Conservation (phyloP, 1,140 invertebrate genomes). For the Argopecten irradians region DNA sequence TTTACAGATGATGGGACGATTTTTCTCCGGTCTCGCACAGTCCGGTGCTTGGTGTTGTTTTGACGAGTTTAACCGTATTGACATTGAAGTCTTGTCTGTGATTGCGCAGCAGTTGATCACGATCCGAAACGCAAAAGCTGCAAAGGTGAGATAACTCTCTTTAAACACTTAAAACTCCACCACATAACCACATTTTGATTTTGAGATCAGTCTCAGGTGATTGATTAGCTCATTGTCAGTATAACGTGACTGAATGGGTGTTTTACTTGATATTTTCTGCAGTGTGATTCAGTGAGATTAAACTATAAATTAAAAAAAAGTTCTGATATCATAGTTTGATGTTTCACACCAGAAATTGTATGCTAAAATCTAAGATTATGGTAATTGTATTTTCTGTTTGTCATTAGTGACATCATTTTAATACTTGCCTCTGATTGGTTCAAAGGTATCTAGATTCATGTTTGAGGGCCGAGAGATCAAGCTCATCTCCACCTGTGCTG, state of each 20-base stretch:
- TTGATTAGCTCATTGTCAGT: too few relatives aligned
- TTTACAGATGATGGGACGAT: slow-evolving; percentile 90
- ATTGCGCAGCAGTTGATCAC: slow-evolving; percentile 78
- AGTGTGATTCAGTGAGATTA: too few relatives aligned
- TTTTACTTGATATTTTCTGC: too few relatives aligned
- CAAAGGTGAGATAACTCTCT: slow-evolving; percentile 79
- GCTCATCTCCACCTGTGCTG: slow-evolving; percentile 74
- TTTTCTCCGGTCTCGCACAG: slow-evolving; percentile 89
- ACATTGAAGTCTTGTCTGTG: slow-evolving; percentile 93
- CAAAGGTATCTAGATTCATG: slow-evolving; percentile 72
- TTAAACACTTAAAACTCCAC: too few relatives aligned
- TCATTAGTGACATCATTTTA: neutral
- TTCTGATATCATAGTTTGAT: too few relatives aligned
- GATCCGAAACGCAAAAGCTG: slow-evolving; percentile 79
- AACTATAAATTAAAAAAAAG: too few relatives aligned
- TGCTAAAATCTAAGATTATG: too few relatives aligned
- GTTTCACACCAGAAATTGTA: too few relatives aligned
- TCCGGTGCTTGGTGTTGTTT: slow-evolving; percentile 95
- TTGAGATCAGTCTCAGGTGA: too few relatives aligned
- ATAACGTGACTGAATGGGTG: too few relatives aligned
- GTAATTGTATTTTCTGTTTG: neutral
- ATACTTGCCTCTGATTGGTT: neutral
- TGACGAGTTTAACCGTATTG: slow-evolving; percentile 94
- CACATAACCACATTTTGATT: too few relatives aligned
- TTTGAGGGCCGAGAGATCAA: slow-evolving; percentile 78